These are phyloP conservation scores for Ptychodera flava DNA, from an alignment of 35 echinoderm and acorn worm species.

Conservation along the genomic window DNA sequence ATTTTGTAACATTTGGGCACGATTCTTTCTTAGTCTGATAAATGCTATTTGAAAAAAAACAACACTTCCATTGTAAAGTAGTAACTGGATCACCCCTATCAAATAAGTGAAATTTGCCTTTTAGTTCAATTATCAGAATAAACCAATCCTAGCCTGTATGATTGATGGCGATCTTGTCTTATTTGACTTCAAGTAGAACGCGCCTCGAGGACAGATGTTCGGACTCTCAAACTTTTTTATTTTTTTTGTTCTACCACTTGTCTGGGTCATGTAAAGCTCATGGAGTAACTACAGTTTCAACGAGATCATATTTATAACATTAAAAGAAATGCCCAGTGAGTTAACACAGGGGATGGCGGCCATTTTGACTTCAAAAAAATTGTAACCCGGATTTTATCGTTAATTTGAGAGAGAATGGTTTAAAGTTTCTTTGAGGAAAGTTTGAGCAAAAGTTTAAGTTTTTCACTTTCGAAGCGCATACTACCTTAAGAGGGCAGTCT, in stretches of 20 bases:
- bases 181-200: neutral
- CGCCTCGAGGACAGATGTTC: neutral
- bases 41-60: neutral
- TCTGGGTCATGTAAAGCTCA: neutral
- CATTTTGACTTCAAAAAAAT: too few relatives aligned
- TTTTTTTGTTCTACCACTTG: neutral
- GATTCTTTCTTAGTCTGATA: neutral
- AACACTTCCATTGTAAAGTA: neutral
- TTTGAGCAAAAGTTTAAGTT: too few relatives aligned
- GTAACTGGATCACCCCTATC: neutral
- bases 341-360: too few relatives aligned
- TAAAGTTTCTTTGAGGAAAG: too few relatives aligned
- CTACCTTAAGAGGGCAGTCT: too few relatives aligned
- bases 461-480: too few relatives aligned
- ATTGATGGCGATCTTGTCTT: neutral
- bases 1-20: neutral
- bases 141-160: neutral
- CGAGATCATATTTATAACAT: neutral
- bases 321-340: neutral
- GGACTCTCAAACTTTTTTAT: too few relatives aligned
- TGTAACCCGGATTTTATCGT: too few relatives aligned
- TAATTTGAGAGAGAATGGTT: too few relatives aligned
- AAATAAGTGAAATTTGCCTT: neutral
- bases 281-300: neutral
- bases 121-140: neutral